Percentiles rank a stretch among this genome's conserved stretches.
phyloP scores from a whole-genome alignment of 2,888 invertebrate species.

The Ormyrus labotus region DNA sequence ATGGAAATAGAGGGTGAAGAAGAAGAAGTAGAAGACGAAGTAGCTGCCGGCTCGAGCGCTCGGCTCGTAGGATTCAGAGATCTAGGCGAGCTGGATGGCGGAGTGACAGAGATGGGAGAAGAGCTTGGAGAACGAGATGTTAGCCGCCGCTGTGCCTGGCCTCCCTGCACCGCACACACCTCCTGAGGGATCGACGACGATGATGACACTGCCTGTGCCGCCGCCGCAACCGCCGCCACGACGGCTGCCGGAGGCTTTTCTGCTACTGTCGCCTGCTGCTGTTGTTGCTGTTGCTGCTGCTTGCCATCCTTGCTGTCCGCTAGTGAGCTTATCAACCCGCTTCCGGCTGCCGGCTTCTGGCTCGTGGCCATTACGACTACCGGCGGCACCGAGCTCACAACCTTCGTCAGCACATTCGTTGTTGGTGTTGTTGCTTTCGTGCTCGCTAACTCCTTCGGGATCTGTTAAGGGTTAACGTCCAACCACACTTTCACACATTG shows the following conservation, averaged over 20 bases:
- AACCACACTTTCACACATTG: constrained; percentile 51
- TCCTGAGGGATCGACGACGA: constrained; percentile 70
- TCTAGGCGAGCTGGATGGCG: constrained; percentile 72
- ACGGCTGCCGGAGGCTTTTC: constrained; percentile 63
- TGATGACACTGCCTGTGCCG: constrained; percentile 69
- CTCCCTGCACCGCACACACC: constrained; percentile 76
- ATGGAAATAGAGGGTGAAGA: constrained; percentile 35
- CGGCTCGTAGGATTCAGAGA: constrained; percentile 63
- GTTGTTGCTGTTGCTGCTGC: constrained; percentile 20
- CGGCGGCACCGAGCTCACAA: constrained; percentile 70
- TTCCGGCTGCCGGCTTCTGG: constrained; percentile 62
- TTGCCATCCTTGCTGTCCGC: constrained; percentile 38
- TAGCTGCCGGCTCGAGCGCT: constrained; percentile 59
- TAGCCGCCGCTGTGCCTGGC: constrained; percentile 73
- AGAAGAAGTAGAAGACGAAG: constrained; percentile 64
- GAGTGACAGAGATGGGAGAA: constrained; percentile 68
- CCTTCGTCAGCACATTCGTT: constrained; percentile 62
- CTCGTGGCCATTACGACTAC: constrained; percentile 69
- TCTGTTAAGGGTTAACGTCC: constrained; percentile 77
- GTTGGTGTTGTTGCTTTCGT: constrained; percentile 63
- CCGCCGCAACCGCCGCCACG: constrained; percentile 67
- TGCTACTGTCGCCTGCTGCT: constrained; percentile 69
- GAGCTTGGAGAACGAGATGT: constrained; percentile 73
- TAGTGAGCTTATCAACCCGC: constrained; percentile 27
- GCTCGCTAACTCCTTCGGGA: constrained; percentile 78